phyloP scores from a whole-genome alignment of 2,888 invertebrate genomes.

The Calameuta idolon region DNA sequence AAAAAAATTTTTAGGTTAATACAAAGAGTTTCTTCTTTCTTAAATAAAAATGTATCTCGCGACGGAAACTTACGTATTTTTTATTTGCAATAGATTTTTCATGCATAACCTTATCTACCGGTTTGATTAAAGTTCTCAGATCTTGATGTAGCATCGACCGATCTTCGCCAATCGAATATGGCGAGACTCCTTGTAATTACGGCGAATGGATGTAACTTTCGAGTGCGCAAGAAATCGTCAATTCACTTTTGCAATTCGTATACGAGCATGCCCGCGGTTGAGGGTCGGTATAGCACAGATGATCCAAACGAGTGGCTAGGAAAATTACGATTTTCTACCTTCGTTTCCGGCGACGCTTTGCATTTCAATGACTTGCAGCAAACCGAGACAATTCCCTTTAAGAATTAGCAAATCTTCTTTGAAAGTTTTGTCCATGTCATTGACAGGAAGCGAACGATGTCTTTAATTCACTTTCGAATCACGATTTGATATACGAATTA shows the following conservation, averaged over 20 bases:
- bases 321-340: background rate
- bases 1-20: background rate
- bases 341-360: background rate
- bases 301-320: constrained; percentile 22
- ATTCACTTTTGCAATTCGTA: constrained; percentile 55
- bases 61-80: background rate
- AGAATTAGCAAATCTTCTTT: background rate
- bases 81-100: background rate
- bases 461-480: background rate
- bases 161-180: background rate
- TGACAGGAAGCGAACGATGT: background rate
- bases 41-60: background rate
- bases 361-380: background rate
- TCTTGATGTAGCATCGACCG: background rate
- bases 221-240: constrained; percentile 52
- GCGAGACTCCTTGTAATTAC: background rate
- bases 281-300: constrained; percentile 31
- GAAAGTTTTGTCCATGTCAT: background rate
- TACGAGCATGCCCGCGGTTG: background rate
- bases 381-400: background rate
- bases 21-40: background rate
- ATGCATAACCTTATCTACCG: background rate
- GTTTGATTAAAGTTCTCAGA: background rate
- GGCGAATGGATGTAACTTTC: constrained; percentile 39
- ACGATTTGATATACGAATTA: background rate